These are phyloP conservation scores for Procambarus clarkii DNA, from an alignment of 1,140 invertebrate species.

Conservation along the genomic window DNA sequence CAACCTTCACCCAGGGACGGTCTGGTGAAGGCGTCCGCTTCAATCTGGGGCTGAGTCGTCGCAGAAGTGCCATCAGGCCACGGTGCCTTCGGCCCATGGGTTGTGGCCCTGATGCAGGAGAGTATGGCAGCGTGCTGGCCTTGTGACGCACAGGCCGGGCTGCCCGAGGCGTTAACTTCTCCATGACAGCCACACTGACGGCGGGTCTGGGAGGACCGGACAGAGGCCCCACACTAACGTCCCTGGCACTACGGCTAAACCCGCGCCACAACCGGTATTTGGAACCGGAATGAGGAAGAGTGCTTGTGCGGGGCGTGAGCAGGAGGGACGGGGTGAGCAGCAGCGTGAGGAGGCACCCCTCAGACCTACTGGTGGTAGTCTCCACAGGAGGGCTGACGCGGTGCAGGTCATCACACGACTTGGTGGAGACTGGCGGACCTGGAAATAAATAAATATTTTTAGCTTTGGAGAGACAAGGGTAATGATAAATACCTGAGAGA, in stretches of 20 bases:
- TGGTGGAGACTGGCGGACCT: constrained; percentile 42
- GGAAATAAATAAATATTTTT: not conserved
- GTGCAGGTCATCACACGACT: constrained; percentile 64
- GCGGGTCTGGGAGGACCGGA: constrained; percentile 32
- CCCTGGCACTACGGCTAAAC: constrained; percentile 57
- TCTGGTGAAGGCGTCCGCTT: constrained; percentile 55
- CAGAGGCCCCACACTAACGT: constrained; percentile 30
- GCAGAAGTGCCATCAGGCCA: constrained; percentile 41
- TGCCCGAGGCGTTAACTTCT: constrained; percentile 32
- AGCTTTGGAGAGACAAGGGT: no score
- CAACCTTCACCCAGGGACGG: constrained; percentile 53
- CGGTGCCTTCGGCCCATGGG: constrained; percentile 30
- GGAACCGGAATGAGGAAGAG: constrained; percentile 26
- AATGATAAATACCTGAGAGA: no score
- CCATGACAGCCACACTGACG: constrained; percentile 57
- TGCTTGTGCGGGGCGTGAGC: constrained; percentile 29
- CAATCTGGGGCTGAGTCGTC: constrained; percentile 48
- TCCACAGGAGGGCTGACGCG: constrained; percentile 38
- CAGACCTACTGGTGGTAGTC: constrained; percentile 46
- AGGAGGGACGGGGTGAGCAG: constrained; percentile 51
- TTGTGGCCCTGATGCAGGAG: constrained; percentile 48
- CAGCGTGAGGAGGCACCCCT: constrained; percentile 60
- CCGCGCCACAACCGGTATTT: constrained; percentile 63
- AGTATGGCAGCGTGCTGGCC: constrained; percentile 60
- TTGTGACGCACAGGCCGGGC: constrained; percentile 51